Evolutionary conservation across 1,140 invertebrate species (phyloP).

Genomic region (Cydia fagiglandana): DNA sequence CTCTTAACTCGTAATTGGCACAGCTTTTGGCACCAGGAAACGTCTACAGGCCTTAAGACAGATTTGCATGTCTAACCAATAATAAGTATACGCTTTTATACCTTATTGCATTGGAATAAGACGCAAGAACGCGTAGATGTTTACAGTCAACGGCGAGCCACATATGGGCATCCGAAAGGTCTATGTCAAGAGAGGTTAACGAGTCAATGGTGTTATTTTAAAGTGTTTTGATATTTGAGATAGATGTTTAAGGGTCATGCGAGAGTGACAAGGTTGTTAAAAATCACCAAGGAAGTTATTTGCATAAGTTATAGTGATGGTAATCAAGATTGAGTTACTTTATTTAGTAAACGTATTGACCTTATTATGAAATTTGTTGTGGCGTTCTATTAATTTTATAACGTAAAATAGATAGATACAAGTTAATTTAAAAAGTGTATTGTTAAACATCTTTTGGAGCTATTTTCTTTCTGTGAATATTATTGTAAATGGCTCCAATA

Average conservation of each 20-base stretch:
- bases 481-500: not conserved
- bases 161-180: slow-evolving; percentile 20
- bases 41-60: slow-evolving; percentile 6
- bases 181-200: slow-evolving; percentile 18
- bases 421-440: not conserved
- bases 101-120: slow-evolving; percentile 1
- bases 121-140: not conserved
- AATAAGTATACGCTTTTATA: not conserved
- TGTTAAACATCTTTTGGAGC: not conserved
- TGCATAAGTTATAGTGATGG: not conserved
- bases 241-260: not conserved
- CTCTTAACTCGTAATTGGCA: slow-evolving; percentile 22
- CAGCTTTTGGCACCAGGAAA: slow-evolving; percentile 17
- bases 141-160: not conserved
- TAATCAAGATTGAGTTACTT: not conserved
- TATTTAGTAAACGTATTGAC: not conserved
- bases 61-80: slow-evolving; percentile 1
- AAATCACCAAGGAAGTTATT: not conserved
- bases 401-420: not conserved
- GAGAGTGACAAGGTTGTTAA: not conserved
- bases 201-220: not conserved
- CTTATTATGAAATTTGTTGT: not conserved
- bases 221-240: not conserved
- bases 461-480: not conserved
- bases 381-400: not conserved